These are phyloP conservation scores for Caenorhabditis angaria DNA, from an alignment of 2,888 invertebrate species.

Conservation along the genomic window DNA sequence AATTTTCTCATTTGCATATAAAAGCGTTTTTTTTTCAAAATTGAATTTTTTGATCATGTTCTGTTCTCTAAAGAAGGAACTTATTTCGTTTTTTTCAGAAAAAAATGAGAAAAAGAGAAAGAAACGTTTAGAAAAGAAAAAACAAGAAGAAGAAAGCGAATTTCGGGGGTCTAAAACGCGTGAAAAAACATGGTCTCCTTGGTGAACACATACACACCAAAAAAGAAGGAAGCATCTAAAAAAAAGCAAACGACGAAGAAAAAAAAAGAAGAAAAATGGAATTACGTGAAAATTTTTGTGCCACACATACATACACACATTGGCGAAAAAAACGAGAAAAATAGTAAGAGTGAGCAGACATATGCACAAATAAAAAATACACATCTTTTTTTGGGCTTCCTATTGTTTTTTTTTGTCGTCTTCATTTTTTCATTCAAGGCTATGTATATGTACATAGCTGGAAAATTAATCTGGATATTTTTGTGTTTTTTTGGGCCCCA, in stretches of 20 bases:
- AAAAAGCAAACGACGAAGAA: constrained; percentile 6
- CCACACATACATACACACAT: background rate
- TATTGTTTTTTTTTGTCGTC: background rate
- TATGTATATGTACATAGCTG: background rate
- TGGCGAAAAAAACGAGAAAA: background rate
- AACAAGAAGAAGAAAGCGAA: constrained; percentile 4
- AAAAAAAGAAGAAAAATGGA: constrained; percentile 8
- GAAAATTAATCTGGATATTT: too few relatives aligned
- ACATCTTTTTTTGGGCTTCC: background rate
- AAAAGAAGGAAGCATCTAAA: background rate
- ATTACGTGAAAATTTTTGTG: constrained; percentile 7
- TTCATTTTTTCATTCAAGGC: background rate
- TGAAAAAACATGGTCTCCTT: background rate
- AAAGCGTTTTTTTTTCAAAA: too few relatives aligned
- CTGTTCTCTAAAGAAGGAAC: background rate
- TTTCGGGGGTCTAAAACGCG: constrained; percentile 3
- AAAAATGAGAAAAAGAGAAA: too few relatives aligned
- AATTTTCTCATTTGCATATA: too few relatives aligned
- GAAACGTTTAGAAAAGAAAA: too few relatives aligned
- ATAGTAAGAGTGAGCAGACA: background rate
- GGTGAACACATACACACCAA: background rate
- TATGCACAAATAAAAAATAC: constrained; percentile 6
- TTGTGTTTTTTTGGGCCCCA: too few relatives aligned
- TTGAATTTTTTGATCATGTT: constrained; percentile 10
- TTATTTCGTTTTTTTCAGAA: too few relatives aligned